Evolutionary conservation across 2,888 invertebrate species (phyloP).

Genomic region (Hipparchia semele): DNA sequence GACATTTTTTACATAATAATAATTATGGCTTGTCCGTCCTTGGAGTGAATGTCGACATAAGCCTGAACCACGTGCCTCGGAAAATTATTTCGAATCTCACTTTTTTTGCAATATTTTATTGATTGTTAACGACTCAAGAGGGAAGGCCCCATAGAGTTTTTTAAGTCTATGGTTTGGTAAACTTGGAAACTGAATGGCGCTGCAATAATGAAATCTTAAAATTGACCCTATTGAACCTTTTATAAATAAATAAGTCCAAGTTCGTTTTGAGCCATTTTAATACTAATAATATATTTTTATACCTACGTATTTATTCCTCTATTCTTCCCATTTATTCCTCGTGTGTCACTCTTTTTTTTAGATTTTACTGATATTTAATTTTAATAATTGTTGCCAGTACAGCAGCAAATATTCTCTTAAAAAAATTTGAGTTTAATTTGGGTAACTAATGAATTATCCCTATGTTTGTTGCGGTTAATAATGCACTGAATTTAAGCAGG

Average conservation of each 20-base stretch:
- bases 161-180: conserved; percentile 28
- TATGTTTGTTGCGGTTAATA: too few species aligned
- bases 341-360: too few species aligned
- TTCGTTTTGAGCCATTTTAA: too few species aligned
- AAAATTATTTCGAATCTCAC: conserved; percentile 58
- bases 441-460: too few species aligned
- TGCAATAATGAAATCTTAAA: conserved; percentile 4
- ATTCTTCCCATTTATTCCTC: too few species aligned
- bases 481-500: too few species aligned
- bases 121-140: conserved; percentile 37
- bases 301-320: too few species aligned
- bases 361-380: too few species aligned
- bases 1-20: conserved; percentile 43
- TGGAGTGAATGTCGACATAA: conserved; percentile 61
- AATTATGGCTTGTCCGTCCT: conserved; percentile 73
- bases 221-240: neutral
- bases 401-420: too few species aligned
- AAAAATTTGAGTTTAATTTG: too few species aligned
- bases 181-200: conserved; percentile 37
- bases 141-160: conserved; percentile 28
- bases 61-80: conserved; percentile 76
- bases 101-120: conserved; percentile 53
- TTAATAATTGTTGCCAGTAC: too few species aligned
- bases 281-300: too few species aligned
- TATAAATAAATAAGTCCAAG: neutral